Base-by-base conservation (phyloP, 92 coral and sea anemone species). In the Palythoa caribaeorum region DNA sequence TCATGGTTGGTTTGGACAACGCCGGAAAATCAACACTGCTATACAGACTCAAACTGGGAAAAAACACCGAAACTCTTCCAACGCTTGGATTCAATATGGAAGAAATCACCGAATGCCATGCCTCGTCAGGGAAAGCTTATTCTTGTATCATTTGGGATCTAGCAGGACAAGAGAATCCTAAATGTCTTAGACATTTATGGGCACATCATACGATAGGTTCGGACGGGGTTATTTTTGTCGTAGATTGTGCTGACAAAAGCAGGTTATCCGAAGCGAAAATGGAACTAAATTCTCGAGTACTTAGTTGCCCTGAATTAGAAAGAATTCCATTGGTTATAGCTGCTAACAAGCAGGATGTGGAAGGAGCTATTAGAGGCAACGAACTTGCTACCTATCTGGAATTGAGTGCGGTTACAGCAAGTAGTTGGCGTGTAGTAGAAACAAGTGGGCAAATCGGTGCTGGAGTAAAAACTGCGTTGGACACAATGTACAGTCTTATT, bases 301-400 rank as follows among this genome's bases (percentile, higher is more conserved):
- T 80, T 40, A 40, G 44, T 39, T 70, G 59, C 48, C 73, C 74
- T 65, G 85, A 65, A 47, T 55, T 47, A 7, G 55, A 65, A n/a
- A 52, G 74, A 80, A 3, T 39, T 15, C 85, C 85, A 0, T 62
- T 80, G 59, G 52, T 80, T 47, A 28, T 80, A 63, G 52, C 47
- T 47, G 85, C 85, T 10, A 80, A 80, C 85, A 80, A 80, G 19
- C 85, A 80, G 57, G 85, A 80, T 15, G 73, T 80, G 14, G 40
- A 80, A 17, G 85, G 85, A 65, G 85, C 85, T 39, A 1, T 80
- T 55, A 63, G 17, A n/a, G 85, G 85, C 3, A 55, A 47, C 2
- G 85, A 80, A 44, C 85, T 80, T 11, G 85, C 37, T 12, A 10
- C 12, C 4, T 65, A 63, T 52, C 51, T 80, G 5, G 85, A 60